Base-by-base conservation (phyloP, 2,113 vertebrate genomes). In the Brachyhypopomus occidentalis region DNA sequence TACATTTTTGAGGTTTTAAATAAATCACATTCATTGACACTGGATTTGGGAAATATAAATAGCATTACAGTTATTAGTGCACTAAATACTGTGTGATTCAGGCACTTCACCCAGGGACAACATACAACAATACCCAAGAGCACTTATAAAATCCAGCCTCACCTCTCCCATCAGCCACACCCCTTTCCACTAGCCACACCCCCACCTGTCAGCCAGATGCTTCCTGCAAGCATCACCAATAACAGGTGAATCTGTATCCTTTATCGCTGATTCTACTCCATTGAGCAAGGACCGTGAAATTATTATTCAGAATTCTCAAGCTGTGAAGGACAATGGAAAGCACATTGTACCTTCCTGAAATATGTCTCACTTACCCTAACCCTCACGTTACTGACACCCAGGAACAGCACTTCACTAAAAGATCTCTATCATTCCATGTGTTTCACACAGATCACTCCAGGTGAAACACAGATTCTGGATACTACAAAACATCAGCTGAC, bases 221-320 rank as follows among this genome's bases (percentile, higher is more conserved):
- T 48, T 48, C 62, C 78, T 52, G 20, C 2, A 2, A 22, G 23
- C 27, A 22, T 38, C 56, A n/a, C 19, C 27, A 30, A 56, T 75
- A 19, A 67, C 38, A 14, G 41, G 41, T 27, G 22, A 38, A 8
- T 41, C 7, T 17, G 23, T 36, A 45, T 22, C 67, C 45, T 45
- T 71, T 48, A 55, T 11, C 23, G 30, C 19, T 75, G 36, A 74
- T 83, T 75, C 63, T 34, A n/a, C 38, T 22, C 23, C 66, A 58
- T 41, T 41, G 77, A n/a, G 45, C 52, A 64, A 19, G 59, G 19
- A 58, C 83, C 80, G 66, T 78, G 69, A 83, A 71, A 72, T 77
- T 82, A 27, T 77, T 25, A 70, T 20, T 67, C 30, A 72, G 72
- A 78, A 77, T 16, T 36, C 38, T 78, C 64, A n/a, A 71, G 60